Evolutionary conservation across 2,888 invertebrate species (phyloP).

Genomic region (Aquatica leii): DNA sequence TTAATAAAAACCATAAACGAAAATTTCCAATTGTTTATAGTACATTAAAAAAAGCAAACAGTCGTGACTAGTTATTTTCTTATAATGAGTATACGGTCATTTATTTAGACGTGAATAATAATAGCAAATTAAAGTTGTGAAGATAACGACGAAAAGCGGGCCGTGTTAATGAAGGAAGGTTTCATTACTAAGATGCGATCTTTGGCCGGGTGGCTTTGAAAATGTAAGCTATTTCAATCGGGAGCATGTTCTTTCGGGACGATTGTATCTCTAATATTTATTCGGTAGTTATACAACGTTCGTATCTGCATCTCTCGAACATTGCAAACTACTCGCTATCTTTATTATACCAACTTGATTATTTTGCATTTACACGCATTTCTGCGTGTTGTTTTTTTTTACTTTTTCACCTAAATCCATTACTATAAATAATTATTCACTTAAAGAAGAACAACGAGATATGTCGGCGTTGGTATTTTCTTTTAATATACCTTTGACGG

Average conservation of each 20-base stretch:
- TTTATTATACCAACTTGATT: constrained; percentile 60
- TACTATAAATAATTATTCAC: no score
- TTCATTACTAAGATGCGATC: constrained; percentile 49
- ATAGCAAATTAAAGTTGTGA: constrained; percentile 51
- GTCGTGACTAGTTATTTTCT: constrained; percentile 47
- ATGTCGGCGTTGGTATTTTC: no score
- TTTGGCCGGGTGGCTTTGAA: constrained; percentile 49
- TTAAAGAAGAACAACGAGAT: no score
- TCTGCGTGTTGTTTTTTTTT: constrained; percentile 45
- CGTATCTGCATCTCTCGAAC: constrained; percentile 57
- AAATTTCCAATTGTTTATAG: constrained; percentile 34
- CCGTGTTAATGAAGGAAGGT: constrained; percentile 51
- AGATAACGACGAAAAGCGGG: constrained; percentile 45
- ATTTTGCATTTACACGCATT: constrained; percentile 60
- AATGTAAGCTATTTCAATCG: constrained; percentile 56
- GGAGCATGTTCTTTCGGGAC: constrained; percentile 58
- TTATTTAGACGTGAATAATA: constrained; percentile 52
- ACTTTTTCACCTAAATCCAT: background rate
- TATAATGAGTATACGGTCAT: constrained; percentile 49
- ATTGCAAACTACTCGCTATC: constrained; percentile 57
- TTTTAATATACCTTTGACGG: no score
- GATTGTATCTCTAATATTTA: constrained; percentile 61
- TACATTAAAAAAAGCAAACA: constrained; percentile 37
- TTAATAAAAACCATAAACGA: constrained; percentile 30
- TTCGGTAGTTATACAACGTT: constrained; percentile 59